phyloP scores from a whole-genome alignment of 1,140 invertebrate genomes.

The Tetragnatha versicolor region DNA sequence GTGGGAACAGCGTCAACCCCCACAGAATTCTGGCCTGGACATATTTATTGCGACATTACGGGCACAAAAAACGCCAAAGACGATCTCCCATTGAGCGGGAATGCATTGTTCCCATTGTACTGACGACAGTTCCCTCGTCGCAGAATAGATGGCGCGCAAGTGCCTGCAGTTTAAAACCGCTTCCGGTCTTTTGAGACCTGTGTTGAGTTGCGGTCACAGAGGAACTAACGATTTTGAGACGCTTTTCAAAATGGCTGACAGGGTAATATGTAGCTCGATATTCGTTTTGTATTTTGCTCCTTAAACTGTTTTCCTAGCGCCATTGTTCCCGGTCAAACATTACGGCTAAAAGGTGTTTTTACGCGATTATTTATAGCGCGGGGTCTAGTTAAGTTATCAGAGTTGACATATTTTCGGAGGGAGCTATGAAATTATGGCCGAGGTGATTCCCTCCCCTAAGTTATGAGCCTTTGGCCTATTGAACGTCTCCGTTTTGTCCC shows the following conservation, averaged over 20 bases:
- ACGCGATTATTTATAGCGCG: conserved; percentile 43
- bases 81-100: conserved; percentile 20
- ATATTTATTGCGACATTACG: conserved; percentile 51
- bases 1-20: conserved; percentile 21
- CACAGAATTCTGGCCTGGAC: conserved; percentile 21
- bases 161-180: conserved; percentile 46
- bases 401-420: conserved; percentile 51
- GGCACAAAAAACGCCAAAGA: conserved; percentile 28
- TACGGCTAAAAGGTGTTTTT: conserved; percentile 45
- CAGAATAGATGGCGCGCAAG: conserved; percentile 50
- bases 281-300: conserved; percentile 41
- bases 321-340: conserved; percentile 50
- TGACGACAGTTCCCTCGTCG: conserved; percentile 36
- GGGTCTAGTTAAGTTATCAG: conserved; percentile 52
- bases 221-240: conserved; percentile 48
- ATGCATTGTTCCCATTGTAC: conserved; percentile 48
- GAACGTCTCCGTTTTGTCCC: conserved; percentile 18
- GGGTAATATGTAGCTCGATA: conserved; percentile 48
- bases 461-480: conserved; percentile 39
- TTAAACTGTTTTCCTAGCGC: conserved; percentile 44
- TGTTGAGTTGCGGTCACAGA: conserved; percentile 45
- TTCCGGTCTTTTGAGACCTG: conserved; percentile 48
- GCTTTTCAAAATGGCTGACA: conserved; percentile 53
- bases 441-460: conserved; percentile 16
- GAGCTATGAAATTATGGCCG: conserved; percentile 26